Evolutionary conservation across 2,113 vertebrate genomes (phyloP).

Genomic region (Psettodes erumei): DNA sequence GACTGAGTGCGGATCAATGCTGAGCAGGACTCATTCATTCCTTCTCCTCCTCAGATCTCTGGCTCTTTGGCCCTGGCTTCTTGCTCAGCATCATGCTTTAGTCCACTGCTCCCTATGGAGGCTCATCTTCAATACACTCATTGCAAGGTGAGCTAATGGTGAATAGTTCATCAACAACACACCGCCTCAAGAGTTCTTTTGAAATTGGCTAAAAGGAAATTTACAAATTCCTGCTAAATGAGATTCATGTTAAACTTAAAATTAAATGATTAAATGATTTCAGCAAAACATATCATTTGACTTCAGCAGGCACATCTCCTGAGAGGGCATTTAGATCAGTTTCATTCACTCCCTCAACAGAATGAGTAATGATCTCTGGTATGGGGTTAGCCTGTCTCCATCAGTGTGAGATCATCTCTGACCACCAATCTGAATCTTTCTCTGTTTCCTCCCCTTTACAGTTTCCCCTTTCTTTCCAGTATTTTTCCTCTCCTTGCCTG

Average conservation of each 20-base stretch:
- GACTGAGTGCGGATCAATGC: conserved; percentile 57
- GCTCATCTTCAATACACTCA: conserved; percentile 19
- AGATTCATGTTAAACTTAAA: not conserved
- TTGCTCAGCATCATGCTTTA: conserved; percentile 30
- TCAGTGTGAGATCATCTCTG: conserved; percentile 44
- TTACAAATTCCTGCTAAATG: not conserved
- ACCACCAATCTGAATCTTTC: conserved; percentile 21
- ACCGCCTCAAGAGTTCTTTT: not conserved
- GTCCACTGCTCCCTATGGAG: conserved; percentile 27
- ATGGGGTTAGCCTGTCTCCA: conserved; percentile 25
- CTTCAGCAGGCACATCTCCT: conserved; percentile 12
- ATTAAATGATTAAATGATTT: conserved; percentile 9
- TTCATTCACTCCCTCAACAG: conserved; percentile 42
- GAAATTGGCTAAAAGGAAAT: conserved; percentile 1
- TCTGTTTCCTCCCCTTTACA: conserved; percentile 7
- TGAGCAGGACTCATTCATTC: conserved; percentile 40
- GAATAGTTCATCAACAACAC: conserved; percentile 46
- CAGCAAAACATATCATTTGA: no score
- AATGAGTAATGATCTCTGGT: conserved; percentile 58
- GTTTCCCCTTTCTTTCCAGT: not conserved
- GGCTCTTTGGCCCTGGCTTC: conserved; percentile 56
- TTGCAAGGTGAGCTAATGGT: conserved; percentile 30
- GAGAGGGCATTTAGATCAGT: conserved; percentile 50
- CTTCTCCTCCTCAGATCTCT: conserved; percentile 38
- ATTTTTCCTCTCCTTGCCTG: conserved; percentile 4